phyloP scores from a whole-genome alignment of 2,888 invertebrate species.

The Pterostichus madidus region DNA sequence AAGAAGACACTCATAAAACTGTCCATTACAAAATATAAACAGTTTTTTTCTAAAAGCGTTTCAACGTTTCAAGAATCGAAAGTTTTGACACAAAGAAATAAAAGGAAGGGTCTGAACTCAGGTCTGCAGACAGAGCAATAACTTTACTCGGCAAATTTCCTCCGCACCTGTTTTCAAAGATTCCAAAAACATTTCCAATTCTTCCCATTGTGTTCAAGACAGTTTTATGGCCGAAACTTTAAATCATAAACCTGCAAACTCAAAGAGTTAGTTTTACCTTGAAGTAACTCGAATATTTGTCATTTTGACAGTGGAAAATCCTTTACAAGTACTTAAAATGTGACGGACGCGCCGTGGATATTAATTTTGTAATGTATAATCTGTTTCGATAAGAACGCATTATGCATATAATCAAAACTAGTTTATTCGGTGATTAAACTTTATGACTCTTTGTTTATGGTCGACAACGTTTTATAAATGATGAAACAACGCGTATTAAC shows the following conservation, averaged over 20 bases:
- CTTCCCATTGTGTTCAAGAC: slow-evolving; percentile 40
- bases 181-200: slow-evolving; percentile 47
- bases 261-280: slow-evolving; percentile 50
- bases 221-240: slow-evolving; percentile 27
- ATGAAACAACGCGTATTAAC: slow-evolving; percentile 57
- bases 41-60: slow-evolving; percentile 29
- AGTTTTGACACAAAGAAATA: slow-evolving; percentile 32
- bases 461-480: slow-evolving; percentile 61
- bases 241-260: slow-evolving; percentile 37
- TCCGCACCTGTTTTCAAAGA: slow-evolving; percentile 49
- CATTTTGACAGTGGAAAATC: slow-evolving; percentile 33
- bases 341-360: background rate
- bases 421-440: slow-evolving; percentile 61
- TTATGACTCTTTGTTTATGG: slow-evolving; percentile 63
- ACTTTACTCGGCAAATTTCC: slow-evolving; percentile 25
- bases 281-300: slow-evolving; percentile 16
- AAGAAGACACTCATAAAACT: slow-evolving; percentile 34
- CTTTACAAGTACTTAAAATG: too few relatives aligned
- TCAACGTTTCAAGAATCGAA: slow-evolving; percentile 12
- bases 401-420: slow-evolving; percentile 56
- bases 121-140: slow-evolving; percentile 32
- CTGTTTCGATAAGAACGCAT: slow-evolving; percentile 54
- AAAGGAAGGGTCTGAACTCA: slow-evolving; percentile 18
- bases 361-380: slow-evolving; percentile 49
- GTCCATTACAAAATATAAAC: slow-evolving; percentile 34